phyloP scores from a whole-genome alignment of 2,888 invertebrate genomes.

The Drosophila borborema region DNA sequence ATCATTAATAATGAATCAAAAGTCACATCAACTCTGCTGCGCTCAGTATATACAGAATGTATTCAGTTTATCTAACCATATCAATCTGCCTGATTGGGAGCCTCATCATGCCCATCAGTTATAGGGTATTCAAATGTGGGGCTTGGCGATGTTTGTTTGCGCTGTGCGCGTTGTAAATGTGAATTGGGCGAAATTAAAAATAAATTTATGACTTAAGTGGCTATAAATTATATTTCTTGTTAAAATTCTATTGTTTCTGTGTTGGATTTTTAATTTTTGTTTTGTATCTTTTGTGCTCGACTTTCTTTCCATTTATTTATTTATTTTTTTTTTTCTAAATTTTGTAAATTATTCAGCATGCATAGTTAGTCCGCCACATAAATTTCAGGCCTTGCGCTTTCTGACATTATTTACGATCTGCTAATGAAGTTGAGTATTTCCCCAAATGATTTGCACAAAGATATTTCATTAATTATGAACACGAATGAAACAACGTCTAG shows the following conservation, averaged over 20 bases:
- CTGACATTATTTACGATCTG: slow-evolving; percentile 62
- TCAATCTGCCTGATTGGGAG: neutral
- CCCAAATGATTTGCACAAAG: slow-evolving; percentile 53
- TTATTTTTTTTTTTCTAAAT: slow-evolving; percentile 38
- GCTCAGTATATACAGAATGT: neutral
- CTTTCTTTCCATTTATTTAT: slow-evolving; percentile 69
- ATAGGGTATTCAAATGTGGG: slow-evolving; percentile 31
- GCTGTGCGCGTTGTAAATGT: slow-evolving; percentile 67
- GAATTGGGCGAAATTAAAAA: slow-evolving; percentile 82
- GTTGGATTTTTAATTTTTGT: slow-evolving; percentile 47
- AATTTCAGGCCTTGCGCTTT: slow-evolving; percentile 49
- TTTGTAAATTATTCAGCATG: slow-evolving; percentile 56
- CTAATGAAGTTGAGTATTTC: slow-evolving; percentile 57
- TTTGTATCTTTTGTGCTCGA: slow-evolving; percentile 48
- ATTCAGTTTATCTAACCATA: neutral
- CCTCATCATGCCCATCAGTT: neutral
- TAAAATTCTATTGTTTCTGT: slow-evolving; percentile 80
- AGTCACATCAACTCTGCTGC: neutral
- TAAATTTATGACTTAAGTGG: slow-evolving; percentile 83
- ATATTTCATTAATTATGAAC: slow-evolving; percentile 51
- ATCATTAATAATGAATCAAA: neutral
- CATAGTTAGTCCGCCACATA: slow-evolving; percentile 35
- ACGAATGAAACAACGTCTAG: slow-evolving; percentile 27
- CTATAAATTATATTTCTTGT: slow-evolving; percentile 82
- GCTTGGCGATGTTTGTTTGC: slow-evolving; percentile 48